Evolutionary conservation across 2,888 invertebrate genomes (phyloP).

Genomic region (Leistus spinibarbis): DNA sequence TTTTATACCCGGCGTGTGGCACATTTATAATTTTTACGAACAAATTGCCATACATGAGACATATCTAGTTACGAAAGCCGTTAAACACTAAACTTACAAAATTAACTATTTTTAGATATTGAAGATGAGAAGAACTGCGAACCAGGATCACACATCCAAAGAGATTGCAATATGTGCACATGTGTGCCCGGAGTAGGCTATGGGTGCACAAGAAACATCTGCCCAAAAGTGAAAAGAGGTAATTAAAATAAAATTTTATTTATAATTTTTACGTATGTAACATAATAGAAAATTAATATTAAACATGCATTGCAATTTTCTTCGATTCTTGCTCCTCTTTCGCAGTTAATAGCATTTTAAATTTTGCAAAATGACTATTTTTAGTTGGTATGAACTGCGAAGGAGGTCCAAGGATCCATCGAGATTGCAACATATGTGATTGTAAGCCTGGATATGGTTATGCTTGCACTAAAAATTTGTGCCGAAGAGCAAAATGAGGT

Average conservation of each 20-base stretch:
- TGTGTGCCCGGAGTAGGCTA: constrained; percentile 54
- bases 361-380: no score
- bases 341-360: no score
- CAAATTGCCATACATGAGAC: no score
- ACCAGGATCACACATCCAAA: constrained; percentile 41
- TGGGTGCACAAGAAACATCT: constrained; percentile 60
- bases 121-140: constrained; percentile 31
- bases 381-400: constrained; percentile 10
- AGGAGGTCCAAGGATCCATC: constrained; percentile 35
- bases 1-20: no score
- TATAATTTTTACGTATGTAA: constrained; percentile 6
- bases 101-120: neutral
- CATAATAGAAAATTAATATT: neutral
- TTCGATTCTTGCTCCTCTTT: no score
- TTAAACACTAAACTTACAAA: no score
- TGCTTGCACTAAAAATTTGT: constrained; percentile 57
- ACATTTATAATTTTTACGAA: no score
- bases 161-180: constrained; percentile 44
- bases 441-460: constrained; percentile 54
- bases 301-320: no score
- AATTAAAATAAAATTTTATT: constrained; percentile 12
- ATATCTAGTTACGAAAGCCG: no score
- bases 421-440: constrained; percentile 45
- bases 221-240: constrained; percentile 47
- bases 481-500: neutral